Evolutionary conservation across 2,888 invertebrate species (phyloP), one percentile per base, ranked within the genome.

Genomic region (Theretra japonica): DNA sequence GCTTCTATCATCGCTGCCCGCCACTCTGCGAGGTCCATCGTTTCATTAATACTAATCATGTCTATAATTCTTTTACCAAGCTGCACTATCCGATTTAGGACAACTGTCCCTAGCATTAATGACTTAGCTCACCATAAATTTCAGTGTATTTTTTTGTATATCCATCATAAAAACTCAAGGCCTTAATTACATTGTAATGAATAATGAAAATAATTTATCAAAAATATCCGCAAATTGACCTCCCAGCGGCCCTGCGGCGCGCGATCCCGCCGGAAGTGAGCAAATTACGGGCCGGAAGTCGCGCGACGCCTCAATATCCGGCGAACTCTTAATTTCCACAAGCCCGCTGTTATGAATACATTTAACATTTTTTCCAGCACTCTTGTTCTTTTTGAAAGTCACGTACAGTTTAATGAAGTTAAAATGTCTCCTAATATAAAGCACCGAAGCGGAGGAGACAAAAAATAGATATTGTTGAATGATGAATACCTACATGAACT

Each of bases 291-390:
- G 65, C 56, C 76, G 76, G 77, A 78, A 68, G 73, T 73, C 50
- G 56, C 21, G 72, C 62, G 72, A 60, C 71, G 70, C 73, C 72
- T 74, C 76, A 76, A 76, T 75, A 77, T 76, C 73, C 76, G 73
- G 68, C 19, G 21, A 48, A 57, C 70, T 76, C 28, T 73, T 77
- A 72, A 77, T 77, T 73, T 73, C 28, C 69, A 62, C 41, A 33
- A 59, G 30, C 48, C 25, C 69, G 48, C 53, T 70, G 60, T 56
- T 69, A 56, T 56, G 69, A 69, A 69, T 53, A 53, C 30, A 69
- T 60, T 72, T 65, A 73, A 30, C 17, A 65, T 25, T 28, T 58
- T 58, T 70, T 58, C 41, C 53, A 69, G 68, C 28, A 68, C 62
- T 41, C 70, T 74, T 75, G 72, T 75, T 33, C 70, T 74, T 70